A percentile compares a stretch with the other conserved stretches of the same genome.
Conservation (phyloP, 2,888 invertebrate species). For the Synanthedon vespiformis region DNA sequence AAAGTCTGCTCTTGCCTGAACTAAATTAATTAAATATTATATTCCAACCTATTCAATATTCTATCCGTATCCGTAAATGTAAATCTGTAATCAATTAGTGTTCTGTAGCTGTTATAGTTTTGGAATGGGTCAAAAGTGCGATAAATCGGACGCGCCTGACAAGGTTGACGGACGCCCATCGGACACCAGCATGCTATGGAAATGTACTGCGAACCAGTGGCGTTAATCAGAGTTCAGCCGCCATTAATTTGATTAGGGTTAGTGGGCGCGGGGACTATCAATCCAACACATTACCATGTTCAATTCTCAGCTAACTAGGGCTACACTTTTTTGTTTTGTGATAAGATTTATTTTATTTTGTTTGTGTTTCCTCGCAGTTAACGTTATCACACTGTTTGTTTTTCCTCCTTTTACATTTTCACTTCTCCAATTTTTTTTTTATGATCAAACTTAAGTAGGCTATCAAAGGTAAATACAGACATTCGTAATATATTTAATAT, state of each 20-base stretch:
- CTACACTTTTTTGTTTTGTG: conserved; percentile 12
- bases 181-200: conserved; percentile 28
- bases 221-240: conserved; percentile 66
- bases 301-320: conserved; percentile 22
- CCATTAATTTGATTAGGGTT: conserved; percentile 71
- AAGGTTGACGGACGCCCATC: conserved; percentile 6
- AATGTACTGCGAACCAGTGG: conserved; percentile 47
- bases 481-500: too few relatives aligned
- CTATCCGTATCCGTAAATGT: too few relatives aligned
- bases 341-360: conserved; percentile 11
- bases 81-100: too few relatives aligned
- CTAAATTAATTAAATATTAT: too few relatives aligned
- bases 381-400: too few relatives aligned
- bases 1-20: too few relatives aligned
- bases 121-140: conserved; percentile 20
- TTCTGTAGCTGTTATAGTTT: neutral
- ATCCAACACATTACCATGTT: conserved; percentile 65
- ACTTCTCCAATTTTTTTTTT: too few relatives aligned
- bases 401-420: too few relatives aligned
- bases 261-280: conserved; percentile 66
- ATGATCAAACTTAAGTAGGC: too few relatives aligned
- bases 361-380: neutral
- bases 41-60: too few relatives aligned
- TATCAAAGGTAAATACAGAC: too few relatives aligned
- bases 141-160: conserved; percentile 53